These are phyloP conservation scores for Willisornis vidua DNA, from an alignment of 2,113 vertebrate genomes.

Conservation along the genomic window DNA sequence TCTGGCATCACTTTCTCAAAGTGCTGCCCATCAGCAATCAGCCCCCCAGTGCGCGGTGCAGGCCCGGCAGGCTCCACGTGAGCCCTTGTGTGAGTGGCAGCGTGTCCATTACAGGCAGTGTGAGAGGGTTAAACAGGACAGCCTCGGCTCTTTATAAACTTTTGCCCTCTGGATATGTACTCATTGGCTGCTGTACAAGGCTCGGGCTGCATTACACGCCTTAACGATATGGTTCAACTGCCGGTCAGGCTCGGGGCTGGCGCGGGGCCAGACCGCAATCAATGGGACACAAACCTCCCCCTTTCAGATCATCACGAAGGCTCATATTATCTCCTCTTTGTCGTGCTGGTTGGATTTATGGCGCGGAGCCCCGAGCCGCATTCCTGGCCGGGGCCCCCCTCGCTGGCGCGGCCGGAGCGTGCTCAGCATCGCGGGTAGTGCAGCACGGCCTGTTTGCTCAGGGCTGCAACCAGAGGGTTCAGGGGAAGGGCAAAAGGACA, in stretches of 20 bases:
- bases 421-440: conserved; percentile 78
- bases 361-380: conserved; percentile 81
- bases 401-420: conserved; percentile 38
- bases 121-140: conserved; percentile 85
- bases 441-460: conserved; percentile 82
- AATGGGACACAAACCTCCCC: conserved; percentile 88
- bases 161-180: conserved; percentile 88
- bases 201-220: conserved; percentile 88
- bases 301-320: conserved; percentile 83
- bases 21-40: conserved; percentile 8
- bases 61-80: no score
- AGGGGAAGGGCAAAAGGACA: conserved; percentile 88
- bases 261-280: conserved; percentile 92
- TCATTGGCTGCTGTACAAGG: conserved; percentile 85
- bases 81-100: conserved; percentile 64
- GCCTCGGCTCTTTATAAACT: conserved; percentile 84
- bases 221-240: conserved; percentile 99
- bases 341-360: conserved; percentile 82
- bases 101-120: conserved; percentile 78
- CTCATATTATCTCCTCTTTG: conserved; percentile 82
- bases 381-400: conserved; percentile 74
- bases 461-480: conserved; percentile 83
- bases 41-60: no score
- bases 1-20: conserved; percentile 58
- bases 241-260: conserved; percentile 96